Conservation (phyloP, 1,140 invertebrate genomes). For the Drosophila triauraria region DNA sequence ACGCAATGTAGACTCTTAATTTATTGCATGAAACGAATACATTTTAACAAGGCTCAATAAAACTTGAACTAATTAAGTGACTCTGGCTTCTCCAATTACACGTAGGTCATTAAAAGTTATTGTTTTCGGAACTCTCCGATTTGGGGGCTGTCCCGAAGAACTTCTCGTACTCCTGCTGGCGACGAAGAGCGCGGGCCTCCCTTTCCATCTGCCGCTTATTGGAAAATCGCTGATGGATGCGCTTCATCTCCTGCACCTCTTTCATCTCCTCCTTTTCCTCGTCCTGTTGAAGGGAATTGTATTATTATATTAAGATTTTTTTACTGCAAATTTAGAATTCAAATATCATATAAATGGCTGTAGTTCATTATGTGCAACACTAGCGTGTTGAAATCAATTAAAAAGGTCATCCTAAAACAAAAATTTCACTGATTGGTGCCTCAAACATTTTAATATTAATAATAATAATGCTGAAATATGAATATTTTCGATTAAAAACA, state of each 20-base stretch:
- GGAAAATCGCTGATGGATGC: conserved; percentile 91
- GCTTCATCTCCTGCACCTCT: conserved; percentile 95
- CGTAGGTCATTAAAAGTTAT: conserved; percentile 50
- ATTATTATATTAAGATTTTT: neutral
- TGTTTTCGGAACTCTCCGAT: conserved; percentile 60
- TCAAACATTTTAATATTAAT: no score
- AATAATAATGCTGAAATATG: no score
- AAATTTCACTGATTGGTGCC: no score
- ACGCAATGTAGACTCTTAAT: conserved; percentile 23
- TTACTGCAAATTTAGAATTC: no score
- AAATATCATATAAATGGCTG: no score
- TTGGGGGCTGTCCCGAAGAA: conserved; percentile 75
- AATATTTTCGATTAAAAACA: no score
- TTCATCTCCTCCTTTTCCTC: conserved; percentile 97
- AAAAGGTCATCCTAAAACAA: no score
- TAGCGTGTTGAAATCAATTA: no score
- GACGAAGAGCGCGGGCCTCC: conserved; percentile 64
- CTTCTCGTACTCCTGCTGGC: conserved; percentile 80
- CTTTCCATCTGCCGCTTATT: conserved; percentile 87
- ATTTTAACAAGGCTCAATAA: conserved; percentile 69
- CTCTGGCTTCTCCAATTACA: conserved; percentile 5
- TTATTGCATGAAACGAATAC: conserved; percentile 54
- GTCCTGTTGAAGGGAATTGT: conserved; percentile 87
- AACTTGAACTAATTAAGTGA: conserved; percentile 68
- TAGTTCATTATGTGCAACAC: no score